phyloP scores from a whole-genome alignment of 1,140 invertebrate species.

The Ceratosolen solmsi region DNA sequence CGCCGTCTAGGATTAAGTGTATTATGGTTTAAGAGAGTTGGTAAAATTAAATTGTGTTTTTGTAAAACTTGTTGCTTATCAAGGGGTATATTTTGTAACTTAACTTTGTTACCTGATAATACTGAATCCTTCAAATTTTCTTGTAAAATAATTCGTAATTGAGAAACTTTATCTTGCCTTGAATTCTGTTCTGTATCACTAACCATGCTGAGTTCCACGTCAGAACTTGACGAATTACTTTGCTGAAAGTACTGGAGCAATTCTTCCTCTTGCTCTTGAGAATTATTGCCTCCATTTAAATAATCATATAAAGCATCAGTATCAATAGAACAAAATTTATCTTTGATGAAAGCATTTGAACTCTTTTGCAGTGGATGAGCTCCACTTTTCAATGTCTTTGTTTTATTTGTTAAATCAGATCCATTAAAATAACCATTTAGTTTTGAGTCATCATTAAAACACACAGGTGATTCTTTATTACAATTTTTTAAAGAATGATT shows the following conservation, averaged over 20 bases:
- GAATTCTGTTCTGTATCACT: slow-evolving; percentile 61
- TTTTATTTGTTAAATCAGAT: slow-evolving; percentile 51
- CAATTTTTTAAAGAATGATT: slow-evolving; percentile 61
- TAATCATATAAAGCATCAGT: slow-evolving; percentile 86
- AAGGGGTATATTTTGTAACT: slow-evolving; percentile 54
- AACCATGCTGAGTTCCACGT: slow-evolving; percentile 60
- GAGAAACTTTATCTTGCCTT: slow-evolving; percentile 80
- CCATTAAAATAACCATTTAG: slow-evolving; percentile 57
- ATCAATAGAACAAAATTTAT: slow-evolving; percentile 79
- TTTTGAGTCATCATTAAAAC: slow-evolving; percentile 58
- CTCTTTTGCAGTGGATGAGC: slow-evolving; percentile 61
- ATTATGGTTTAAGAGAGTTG: slow-evolving; percentile 64
- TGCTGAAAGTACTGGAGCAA: slow-evolving; percentile 85
- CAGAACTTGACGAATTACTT: slow-evolving; percentile 68
- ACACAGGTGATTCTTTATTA: slow-evolving; percentile 62
- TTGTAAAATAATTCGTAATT: slow-evolving; percentile 81
- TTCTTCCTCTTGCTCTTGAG: slow-evolving; percentile 86
- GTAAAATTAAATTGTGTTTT: slow-evolving; percentile 66
- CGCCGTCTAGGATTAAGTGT: slow-evolving; percentile 69
- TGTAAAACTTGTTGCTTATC: slow-evolving; percentile 60
- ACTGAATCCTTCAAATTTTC: slow-evolving; percentile 76
- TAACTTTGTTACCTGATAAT: slow-evolving; percentile 57
- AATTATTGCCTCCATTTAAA: slow-evolving; percentile 82
- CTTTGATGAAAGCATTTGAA: slow-evolving; percentile 56
- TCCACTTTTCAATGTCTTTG: slow-evolving; percentile 59